A percentile compares a stretch with the other conserved stretches of the same genome.
These are phyloP conservation scores for Vannuccia rotundouncinata DNA, from an alignment of 2,888 invertebrate species.

Conservation along the genomic window DNA sequence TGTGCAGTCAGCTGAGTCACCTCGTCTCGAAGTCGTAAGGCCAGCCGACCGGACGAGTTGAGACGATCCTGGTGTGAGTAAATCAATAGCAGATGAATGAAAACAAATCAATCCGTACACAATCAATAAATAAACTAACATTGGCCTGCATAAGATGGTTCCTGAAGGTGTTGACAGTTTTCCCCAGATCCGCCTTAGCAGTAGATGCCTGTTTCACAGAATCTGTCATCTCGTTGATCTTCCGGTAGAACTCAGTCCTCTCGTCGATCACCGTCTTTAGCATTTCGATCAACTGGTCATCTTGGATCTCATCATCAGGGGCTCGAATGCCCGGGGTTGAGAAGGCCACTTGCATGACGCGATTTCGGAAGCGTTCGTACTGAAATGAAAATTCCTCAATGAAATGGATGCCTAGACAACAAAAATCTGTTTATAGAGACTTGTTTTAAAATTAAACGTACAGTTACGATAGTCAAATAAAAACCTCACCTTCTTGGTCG, in stretches of 20 bases:
- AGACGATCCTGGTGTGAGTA: conserved; percentile 35
- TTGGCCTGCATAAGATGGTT: not conserved
- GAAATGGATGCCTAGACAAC: not conserved
- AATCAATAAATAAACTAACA: not conserved
- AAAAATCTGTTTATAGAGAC: not conserved
- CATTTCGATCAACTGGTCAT: conserved; percentile 50
- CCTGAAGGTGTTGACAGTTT: not conserved
- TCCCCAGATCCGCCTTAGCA: not conserved
- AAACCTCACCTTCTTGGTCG: conserved; percentile 48
- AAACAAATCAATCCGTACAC: no score
- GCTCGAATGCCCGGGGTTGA: conserved; percentile 50
- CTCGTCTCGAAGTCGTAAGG: conserved; percentile 48
- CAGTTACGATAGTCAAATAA: no score
- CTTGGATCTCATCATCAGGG: conserved; percentile 50
- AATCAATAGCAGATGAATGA: no score
- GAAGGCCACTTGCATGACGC: conserved; percentile 52
- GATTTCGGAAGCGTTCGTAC: conserved; percentile 50
- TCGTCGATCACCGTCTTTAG: conserved; percentile 50
- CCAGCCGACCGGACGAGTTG: conserved; percentile 45
- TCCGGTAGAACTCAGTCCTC: conserved; percentile 43
- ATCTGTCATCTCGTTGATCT: conserved; percentile 10
- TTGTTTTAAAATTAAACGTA: not conserved
- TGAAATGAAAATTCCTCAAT: not conserved
- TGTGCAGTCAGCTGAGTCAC: conserved; percentile 47
- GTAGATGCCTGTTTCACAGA: not conserved